phyloP scores from a whole-genome alignment of 2,797 vertebrate genomes.

The Phoeniculus purpureus region DNA sequence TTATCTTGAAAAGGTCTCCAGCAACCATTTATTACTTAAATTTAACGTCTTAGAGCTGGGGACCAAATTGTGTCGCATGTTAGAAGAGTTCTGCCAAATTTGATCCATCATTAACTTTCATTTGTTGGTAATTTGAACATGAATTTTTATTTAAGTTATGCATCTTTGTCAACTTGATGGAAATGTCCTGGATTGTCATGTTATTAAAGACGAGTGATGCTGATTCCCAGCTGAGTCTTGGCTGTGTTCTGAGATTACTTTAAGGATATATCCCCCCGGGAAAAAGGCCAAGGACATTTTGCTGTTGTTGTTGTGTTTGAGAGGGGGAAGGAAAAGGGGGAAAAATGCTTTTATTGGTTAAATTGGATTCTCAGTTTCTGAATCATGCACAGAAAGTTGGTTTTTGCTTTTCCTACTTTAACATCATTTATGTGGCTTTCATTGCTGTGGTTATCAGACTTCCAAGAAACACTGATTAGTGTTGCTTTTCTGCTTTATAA shows the following conservation, averaged over 20 bases:
- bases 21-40: slow-evolving; percentile 24
- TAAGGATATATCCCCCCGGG: background rate
- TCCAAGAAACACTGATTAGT: background rate
- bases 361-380: background rate
- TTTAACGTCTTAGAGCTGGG: background rate
- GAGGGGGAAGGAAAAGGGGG: background rate
- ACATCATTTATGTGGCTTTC: background rate
- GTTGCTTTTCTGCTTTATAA: background rate
- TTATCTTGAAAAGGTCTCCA: slow-evolving; percentile 61
- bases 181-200: background rate
- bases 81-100: slow-evolving; percentile 51
- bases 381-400: background rate
- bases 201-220: slow-evolving; percentile 6
- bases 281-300: background rate
- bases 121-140: slow-evolving; percentile 63
- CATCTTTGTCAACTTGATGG: slow-evolving; percentile 57
- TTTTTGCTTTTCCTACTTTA: background rate
- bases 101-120: slow-evolving; percentile 69
- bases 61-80: slow-evolving; percentile 8
- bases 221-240: background rate
- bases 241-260: background rate
- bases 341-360: background rate
- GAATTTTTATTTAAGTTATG: slow-evolving; percentile 58
- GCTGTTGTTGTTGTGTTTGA: background rate
- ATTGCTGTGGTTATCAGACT: background rate